phyloP scores from a whole-genome alignment of 2,113 vertebrate species.

The Oenanthe melanoleuca region DNA sequence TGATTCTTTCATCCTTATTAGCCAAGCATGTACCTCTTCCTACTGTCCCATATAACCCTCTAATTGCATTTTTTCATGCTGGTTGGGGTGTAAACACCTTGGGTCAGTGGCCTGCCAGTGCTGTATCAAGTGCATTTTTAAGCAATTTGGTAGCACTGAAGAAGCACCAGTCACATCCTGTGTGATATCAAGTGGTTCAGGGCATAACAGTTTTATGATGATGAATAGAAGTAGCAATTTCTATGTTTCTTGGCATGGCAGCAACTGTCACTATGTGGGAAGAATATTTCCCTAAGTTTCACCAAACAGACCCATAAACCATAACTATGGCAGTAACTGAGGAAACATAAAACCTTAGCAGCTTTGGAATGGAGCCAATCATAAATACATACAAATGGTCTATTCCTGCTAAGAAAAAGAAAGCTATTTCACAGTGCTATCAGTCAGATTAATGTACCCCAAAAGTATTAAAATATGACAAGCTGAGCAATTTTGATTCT shows the following conservation, averaged over 20 bases:
- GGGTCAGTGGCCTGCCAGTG: background rate
- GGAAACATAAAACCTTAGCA: background rate
- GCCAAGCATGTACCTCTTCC: background rate
- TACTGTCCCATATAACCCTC: background rate
- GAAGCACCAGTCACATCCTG: background rate
- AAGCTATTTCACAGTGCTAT: background rate
- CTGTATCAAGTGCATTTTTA: background rate
- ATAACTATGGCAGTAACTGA: background rate
- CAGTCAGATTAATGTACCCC: background rate
- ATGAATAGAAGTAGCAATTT: background rate
- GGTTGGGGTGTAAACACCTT: background rate
- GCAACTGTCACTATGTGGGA: background rate
- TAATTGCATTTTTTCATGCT: background rate
- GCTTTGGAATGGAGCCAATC: background rate
- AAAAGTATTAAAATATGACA: background rate
- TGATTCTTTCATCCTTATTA: background rate
- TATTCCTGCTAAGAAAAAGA: background rate
- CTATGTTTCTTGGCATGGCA: background rate
- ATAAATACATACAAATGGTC: conserved; percentile 13
- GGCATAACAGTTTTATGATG: background rate
- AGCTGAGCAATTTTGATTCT: background rate
- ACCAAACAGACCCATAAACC: background rate
- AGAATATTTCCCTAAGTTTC: background rate
- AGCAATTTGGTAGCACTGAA: background rate
- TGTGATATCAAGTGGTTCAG: background rate